These are phyloP conservation scores for Rhimphoctona megacephalus DNA, from an alignment of 2,888 invertebrate genomes.

Conservation along the genomic window DNA sequence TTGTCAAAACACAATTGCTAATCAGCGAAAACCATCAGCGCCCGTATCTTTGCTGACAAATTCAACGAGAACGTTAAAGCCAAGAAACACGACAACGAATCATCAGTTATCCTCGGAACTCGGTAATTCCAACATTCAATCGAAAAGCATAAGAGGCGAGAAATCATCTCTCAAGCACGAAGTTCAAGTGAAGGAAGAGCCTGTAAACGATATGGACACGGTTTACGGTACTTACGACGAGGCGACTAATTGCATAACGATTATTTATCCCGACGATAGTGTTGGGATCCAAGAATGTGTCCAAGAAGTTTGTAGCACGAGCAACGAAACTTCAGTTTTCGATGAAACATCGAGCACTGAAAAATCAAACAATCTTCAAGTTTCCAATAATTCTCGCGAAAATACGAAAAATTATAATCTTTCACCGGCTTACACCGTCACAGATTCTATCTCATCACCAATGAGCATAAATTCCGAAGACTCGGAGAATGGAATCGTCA, in stretches of 20 bases:
- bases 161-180: slow-evolving; percentile 69
- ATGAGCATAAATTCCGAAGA: slow-evolving; percentile 81
- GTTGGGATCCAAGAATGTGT: slow-evolving; percentile 82
- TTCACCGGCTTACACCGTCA: slow-evolving; percentile 77
- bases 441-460: slow-evolving; percentile 80
- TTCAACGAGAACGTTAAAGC: slow-evolving; percentile 56
- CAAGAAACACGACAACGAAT: slow-evolving; percentile 20
- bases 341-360: slow-evolving; percentile 47
- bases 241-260: slow-evolving; percentile 90
- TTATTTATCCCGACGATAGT: slow-evolving; percentile 88
- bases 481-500: slow-evolving; percentile 68
- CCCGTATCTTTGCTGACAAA: slow-evolving; percentile 71
- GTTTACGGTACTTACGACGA: slow-evolving; percentile 91
- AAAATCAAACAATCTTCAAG: slow-evolving; percentile 29
- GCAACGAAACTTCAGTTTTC: slow-evolving; percentile 47
- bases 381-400: slow-evolving; percentile 24
- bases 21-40: slow-evolving; percentile 80
- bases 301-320: slow-evolving; percentile 77
- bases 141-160: neutral
- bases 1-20: slow-evolving; percentile 52
- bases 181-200: slow-evolving; percentile 79
- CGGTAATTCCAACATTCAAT: slow-evolving; percentile 43
- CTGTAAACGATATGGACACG: slow-evolving; percentile 86
- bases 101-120: neutral
- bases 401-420: slow-evolving; percentile 68